phyloP scores from a whole-genome alignment of 2,888 invertebrate genomes.

The Stenichneumon culpator region DNA sequence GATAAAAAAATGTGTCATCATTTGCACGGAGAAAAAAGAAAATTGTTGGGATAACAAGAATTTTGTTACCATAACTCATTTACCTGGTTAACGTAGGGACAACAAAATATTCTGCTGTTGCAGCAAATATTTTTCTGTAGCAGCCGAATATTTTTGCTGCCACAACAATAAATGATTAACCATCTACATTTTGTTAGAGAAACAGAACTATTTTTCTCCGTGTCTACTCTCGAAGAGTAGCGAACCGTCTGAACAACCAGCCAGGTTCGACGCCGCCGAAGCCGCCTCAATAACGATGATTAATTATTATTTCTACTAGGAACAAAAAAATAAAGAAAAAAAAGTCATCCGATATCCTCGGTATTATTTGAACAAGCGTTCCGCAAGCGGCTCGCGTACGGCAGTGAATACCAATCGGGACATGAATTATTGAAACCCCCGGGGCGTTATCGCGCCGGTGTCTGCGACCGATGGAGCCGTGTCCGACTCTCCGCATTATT shows the following conservation, averaged over 20 bases:
- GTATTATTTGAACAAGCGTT: neutral
- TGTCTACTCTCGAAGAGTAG: neutral
- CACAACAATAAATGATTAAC: too few species aligned
- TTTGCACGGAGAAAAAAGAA: too few species aligned
- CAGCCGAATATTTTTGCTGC: too few species aligned
- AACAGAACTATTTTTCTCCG: too few species aligned
- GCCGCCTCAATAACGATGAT: neutral
- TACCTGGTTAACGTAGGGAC: too few species aligned
- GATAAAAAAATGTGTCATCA: neutral
- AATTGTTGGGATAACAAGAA: too few species aligned
- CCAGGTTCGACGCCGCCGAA: neutral
- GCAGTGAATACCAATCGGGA: constrained; percentile 38
- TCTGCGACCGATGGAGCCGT: neutral
- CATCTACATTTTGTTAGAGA: too few species aligned
- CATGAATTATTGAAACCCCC: constrained; percentile 35
- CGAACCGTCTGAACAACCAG: neutral
- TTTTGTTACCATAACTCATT: too few species aligned
- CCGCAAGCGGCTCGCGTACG: neutral
- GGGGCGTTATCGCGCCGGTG: constrained; percentile 19
- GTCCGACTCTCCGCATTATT: neutral
- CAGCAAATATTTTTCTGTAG: too few species aligned
- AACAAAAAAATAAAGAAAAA: neutral
- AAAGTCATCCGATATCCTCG: neutral
- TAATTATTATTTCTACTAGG: neutral
- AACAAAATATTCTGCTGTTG: too few species aligned